phyloP scores from a whole-genome alignment of 2,888 invertebrate genomes.

The Muscina levida region DNA sequence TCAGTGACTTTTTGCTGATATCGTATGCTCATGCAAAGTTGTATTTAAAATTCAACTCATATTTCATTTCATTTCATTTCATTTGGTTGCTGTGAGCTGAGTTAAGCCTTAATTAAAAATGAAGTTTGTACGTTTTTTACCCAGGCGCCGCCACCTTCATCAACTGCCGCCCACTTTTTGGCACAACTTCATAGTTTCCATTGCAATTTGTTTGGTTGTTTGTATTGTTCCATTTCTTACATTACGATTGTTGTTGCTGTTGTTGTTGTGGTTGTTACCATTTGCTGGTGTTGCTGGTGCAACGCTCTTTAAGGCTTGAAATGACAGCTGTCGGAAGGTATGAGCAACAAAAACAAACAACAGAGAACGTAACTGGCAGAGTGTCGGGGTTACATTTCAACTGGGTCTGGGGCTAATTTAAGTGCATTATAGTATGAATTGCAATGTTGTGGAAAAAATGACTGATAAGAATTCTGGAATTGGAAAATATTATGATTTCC shows the following conservation, averaged over 20 bases:
- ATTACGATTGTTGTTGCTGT: background rate
- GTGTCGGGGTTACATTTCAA: conserved; percentile 49
- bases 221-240: background rate
- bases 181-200: background rate
- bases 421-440: conserved; percentile 40
- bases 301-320: conserved; percentile 12
- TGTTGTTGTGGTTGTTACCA: too few species aligned
- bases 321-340: conserved; percentile 64
- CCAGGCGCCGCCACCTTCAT: background rate
- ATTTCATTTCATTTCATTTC: conserved; percentile 30
- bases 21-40: background rate
- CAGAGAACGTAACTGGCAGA: conserved; percentile 10
- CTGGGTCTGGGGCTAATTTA: conserved; percentile 49
- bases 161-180: too few species aligned
- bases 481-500: too few species aligned
- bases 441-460: too few species aligned
- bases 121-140: conserved; percentile 45
- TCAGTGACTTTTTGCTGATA: conserved; percentile 11
- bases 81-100: conserved; percentile 41
- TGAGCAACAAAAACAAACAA: conserved; percentile 35
- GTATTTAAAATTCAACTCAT: conserved; percentile 50
- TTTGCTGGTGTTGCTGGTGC: too few species aligned
- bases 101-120: conserved; percentile 60
- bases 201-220: background rate
- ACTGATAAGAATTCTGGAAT: too few species aligned